These are phyloP conservation scores for Vulpes ferrilata DNA, from an alignment of 2,113 vertebrate genomes.

Conservation along the genomic window DNA sequence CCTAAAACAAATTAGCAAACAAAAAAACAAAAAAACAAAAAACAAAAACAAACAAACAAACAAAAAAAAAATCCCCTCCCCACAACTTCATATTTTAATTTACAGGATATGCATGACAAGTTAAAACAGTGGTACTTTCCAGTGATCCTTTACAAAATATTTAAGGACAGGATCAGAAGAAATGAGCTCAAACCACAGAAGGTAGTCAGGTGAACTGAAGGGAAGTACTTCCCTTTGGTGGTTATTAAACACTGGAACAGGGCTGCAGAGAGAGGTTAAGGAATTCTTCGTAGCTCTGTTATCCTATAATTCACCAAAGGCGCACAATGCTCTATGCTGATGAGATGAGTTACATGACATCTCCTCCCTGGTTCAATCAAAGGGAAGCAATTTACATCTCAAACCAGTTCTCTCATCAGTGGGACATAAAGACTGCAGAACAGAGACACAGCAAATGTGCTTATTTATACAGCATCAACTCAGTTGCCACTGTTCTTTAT, in stretches of 20 bases:
- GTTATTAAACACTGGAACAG: constrained; percentile 66
- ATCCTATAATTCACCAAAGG: constrained; percentile 82
- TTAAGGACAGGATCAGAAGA: constrained; percentile 52
- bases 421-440: constrained; percentile 84
- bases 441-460: constrained; percentile 80
- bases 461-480: constrained; percentile 82
- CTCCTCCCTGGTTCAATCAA: constrained; percentile 85
- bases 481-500: constrained; percentile 76
- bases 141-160: constrained; percentile 59
- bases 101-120: constrained; percentile 13
- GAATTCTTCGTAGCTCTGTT: constrained; percentile 71
- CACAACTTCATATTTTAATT: constrained; percentile 51
- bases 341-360: constrained; percentile 85
- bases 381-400: constrained; percentile 85
- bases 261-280: constrained; percentile 74
- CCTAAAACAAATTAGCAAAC: constrained; percentile 33
- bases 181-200: constrained; percentile 58
- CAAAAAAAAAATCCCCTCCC: not conserved
- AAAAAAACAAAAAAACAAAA: not conserved
- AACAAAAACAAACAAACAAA: not conserved
- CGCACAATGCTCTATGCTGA: constrained; percentile 81
- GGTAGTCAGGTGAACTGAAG: constrained; percentile 38
- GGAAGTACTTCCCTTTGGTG: constrained; percentile 48
- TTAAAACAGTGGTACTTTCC: constrained; percentile 44
- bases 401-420: constrained; percentile 85